Evolutionary conservation across 2,888 invertebrate genomes (phyloP), one percentile per base, ranked within the genome.

Genomic region (Congeria kusceri): DNA sequence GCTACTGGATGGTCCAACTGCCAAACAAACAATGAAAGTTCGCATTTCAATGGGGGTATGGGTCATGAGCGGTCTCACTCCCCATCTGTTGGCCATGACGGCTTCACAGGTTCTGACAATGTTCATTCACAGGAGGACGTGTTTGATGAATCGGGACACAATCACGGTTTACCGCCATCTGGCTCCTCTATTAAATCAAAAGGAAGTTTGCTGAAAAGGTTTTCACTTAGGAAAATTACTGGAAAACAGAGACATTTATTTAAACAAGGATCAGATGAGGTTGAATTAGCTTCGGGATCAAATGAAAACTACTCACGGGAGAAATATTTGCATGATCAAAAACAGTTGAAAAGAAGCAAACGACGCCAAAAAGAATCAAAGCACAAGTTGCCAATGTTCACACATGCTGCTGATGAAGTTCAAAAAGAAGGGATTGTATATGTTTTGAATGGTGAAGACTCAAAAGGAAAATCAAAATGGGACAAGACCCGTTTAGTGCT

Each of bases 401-500:
- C 79, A 44, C 78, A 80, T 49, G 62, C 75, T 29, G 47, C 71
- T 5, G 85, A 80, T 29, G 82, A 86, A 44, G 67, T 89, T n/a
- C 87, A 86, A 66, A 98, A 98, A 91, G 98, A 99, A 92, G 98
- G 98, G 13, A 95, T 97, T 87, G 98, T 98, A 11, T 97, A 97
- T 94, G 98, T 97, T 94, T 95, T 98, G 86, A 97, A 97, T 74
- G 98, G 98, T 0, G 98, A 98, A 92, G 97, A 98, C 92, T 86
- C 88, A 3, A 89, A 88, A 93, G 95, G 96, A 11, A 97, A 97
- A 20, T 96, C 97, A 32, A 97, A 97, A 93, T 99, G 98, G 98
- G 98, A 98, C 93, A 97, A 96, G 93, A 98, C 98, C 93, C 95
- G 98, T 87, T 94, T 99, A 87, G 97, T 97, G 0, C 94, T 99